Percentiles rank a stretch among this genome's conserved stretches.
Conservation (phyloP, 1,140 invertebrate genomes). For the Drosophila littoralis region DNA sequence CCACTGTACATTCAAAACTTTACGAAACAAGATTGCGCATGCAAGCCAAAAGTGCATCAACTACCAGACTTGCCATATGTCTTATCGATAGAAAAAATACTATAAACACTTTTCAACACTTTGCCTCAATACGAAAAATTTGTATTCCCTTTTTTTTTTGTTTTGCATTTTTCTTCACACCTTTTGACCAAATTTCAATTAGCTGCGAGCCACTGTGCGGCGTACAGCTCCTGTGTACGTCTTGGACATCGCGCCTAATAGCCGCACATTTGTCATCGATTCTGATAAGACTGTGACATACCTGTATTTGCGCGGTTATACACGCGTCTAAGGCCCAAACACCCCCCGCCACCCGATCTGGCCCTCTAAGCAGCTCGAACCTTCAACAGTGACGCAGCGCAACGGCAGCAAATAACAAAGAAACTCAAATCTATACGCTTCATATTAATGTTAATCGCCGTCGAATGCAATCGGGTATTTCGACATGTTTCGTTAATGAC, state of each 20-base stretch:
- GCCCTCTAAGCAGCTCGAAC: slow-evolving; percentile 13
- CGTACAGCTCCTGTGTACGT: neutral
- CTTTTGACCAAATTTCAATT: neutral
- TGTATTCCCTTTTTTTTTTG: too few species aligned
- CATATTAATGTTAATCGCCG: slow-evolving; percentile 28
- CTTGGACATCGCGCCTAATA: slow-evolving; percentile 19
- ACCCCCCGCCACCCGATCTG: slow-evolving; percentile 3
- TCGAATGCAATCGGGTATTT: slow-evolving; percentile 37
- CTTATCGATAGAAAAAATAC: neutral
- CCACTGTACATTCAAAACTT: neutral
- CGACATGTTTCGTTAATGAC: slow-evolving; percentile 13
- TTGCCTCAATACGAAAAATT: neutral
- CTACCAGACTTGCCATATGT: neutral
- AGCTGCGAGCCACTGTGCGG: slow-evolving; percentile 21
- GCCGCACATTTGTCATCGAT: slow-evolving; percentile 37
- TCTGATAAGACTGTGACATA: slow-evolving; percentile 44
- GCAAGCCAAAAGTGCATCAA: neutral
- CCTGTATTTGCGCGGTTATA: slow-evolving; percentile 29
- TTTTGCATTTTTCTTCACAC: too few species aligned
- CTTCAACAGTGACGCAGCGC: slow-evolving; percentile 3
- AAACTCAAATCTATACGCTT: slow-evolving; percentile 25
- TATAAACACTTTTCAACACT: neutral
- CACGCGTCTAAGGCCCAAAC: slow-evolving; percentile 20
- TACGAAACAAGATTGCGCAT: neutral
- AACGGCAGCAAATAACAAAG: slow-evolving; percentile 26